Percentiles rank a stretch among this genome's conserved stretches.
Evolutionary conservation across 2,113 vertebrate genomes (phyloP).

Genomic region (Elgaria multicarinata): DNA sequence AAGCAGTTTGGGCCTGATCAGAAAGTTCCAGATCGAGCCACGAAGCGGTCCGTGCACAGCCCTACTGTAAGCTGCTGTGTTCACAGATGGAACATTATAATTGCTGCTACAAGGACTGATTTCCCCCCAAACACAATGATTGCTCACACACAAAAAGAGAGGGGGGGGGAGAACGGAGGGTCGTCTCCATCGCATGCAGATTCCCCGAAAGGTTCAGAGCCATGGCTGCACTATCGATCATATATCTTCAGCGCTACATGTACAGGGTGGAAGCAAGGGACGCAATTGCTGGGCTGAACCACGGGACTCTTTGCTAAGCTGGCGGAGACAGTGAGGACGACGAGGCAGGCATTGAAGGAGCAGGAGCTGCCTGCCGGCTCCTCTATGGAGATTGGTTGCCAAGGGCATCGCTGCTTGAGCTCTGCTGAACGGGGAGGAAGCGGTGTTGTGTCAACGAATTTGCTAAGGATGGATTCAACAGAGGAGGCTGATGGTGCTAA

Average conservation of each 20-base stretch:
- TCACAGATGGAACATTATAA: not conserved
- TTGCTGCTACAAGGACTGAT: not conserved
- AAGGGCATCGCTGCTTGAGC: conserved; percentile 57
- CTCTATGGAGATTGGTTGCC: conserved; percentile 42
- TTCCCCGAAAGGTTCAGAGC: not conserved
- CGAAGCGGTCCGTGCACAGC: too few relatives aligned
- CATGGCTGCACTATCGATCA: not conserved
- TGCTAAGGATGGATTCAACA: conserved; percentile 55
- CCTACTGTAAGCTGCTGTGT: not conserved
- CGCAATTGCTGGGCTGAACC: not conserved
- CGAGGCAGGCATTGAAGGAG: conserved; percentile 21
- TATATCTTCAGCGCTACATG: conserved; percentile 10
- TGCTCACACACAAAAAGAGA: not conserved
- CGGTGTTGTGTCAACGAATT: conserved; percentile 34
- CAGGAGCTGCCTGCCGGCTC: conserved; percentile 44
- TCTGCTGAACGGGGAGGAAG: conserved; percentile 49
- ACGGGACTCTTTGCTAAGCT: not conserved
- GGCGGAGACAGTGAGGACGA: conserved; percentile 18
- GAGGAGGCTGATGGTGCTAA: conserved; percentile 63
- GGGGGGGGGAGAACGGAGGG: too few relatives aligned
- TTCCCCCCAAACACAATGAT: not conserved
- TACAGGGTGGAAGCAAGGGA: not conserved
- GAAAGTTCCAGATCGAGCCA: too few relatives aligned
- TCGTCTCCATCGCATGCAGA: too few relatives aligned
- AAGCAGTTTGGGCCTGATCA: too few relatives aligned